Conservation (phyloP, 1,140 invertebrate genomes). For the Sogatella furcifera region DNA sequence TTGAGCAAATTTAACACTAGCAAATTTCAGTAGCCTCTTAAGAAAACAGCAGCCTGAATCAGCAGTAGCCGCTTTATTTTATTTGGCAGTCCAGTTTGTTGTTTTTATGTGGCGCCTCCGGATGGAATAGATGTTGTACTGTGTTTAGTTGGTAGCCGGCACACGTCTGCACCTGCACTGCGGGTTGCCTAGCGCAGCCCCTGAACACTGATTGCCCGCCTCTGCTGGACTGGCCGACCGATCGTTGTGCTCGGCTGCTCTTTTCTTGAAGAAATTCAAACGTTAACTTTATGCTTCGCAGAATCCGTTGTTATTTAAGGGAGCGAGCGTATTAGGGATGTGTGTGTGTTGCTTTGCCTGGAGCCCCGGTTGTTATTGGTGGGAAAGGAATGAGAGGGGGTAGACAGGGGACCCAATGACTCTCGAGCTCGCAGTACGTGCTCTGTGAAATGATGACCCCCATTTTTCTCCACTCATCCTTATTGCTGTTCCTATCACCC, state of each 20-base stretch:
- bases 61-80: too few species aligned
- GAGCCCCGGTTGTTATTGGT: slow-evolving; percentile 15
- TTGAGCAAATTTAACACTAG: too few species aligned
- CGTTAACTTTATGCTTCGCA: background rate
- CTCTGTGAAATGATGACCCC: slow-evolving; percentile 8
- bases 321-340: background rate
- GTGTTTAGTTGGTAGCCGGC: background rate
- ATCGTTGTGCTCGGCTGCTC: background rate
- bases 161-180: background rate
- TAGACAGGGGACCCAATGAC: slow-evolving; percentile 16
- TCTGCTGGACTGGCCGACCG: too few species aligned
- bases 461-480: background rate
- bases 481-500: slow-evolving; percentile 21
- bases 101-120: too few species aligned
- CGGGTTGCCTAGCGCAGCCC: background rate
- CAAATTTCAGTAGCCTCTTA: too few species aligned
- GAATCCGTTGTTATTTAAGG: background rate
- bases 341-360: background rate
- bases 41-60: too few species aligned
- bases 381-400: slow-evolving; percentile 18
- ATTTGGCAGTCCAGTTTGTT: too few species aligned
- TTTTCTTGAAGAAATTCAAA: slow-evolving; percentile 3
- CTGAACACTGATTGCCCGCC: background rate
- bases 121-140: too few species aligned
- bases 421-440: slow-evolving; percentile 6